Evolutionary conservation across 2,888 invertebrate species (phyloP).

Genomic region (Thymelicus sylvestris): DNA sequence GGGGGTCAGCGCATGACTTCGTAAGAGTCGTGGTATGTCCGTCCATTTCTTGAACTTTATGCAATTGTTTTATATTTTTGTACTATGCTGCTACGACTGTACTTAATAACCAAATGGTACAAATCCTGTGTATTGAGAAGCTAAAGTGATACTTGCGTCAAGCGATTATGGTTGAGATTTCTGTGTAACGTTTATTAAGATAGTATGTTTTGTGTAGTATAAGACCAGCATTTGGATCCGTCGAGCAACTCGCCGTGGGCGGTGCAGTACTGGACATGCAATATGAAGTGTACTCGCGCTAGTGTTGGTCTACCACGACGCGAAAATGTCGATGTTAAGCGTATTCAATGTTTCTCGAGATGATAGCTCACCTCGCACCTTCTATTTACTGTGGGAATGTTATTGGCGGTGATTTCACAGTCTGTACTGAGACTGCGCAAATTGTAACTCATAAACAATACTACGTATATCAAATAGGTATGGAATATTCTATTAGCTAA

Average conservation of each 20-base stretch:
- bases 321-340: slow-evolving; percentile 59
- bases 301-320: slow-evolving; percentile 53
- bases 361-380: slow-evolving; percentile 56
- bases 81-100: slow-evolving; percentile 45
- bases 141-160: neutral
- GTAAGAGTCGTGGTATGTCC: slow-evolving; percentile 63
- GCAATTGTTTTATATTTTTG: slow-evolving; percentile 81
- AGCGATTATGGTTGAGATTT: neutral
- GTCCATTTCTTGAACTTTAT: slow-evolving; percentile 63
- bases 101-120: neutral
- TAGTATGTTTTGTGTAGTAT: slow-evolving; percentile 40
- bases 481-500: slow-evolving; percentile 14
- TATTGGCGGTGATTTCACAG: slow-evolving; percentile 47
- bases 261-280: slow-evolving; percentile 74
- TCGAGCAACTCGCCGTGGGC: slow-evolving; percentile 72
- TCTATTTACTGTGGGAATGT: slow-evolving; percentile 59
- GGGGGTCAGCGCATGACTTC: slow-evolving; percentile 58
- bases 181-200: neutral
- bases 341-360: slow-evolving; percentile 55
- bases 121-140: neutral
- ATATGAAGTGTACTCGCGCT: slow-evolving; percentile 71
- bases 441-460: slow-evolving; percentile 1
- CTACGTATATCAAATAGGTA: slow-evolving; percentile 13
- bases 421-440: slow-evolving; percentile 27
- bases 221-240: slow-evolving; percentile 55